A percentile compares a stretch with the other conserved stretches of the same genome.
Conservation (phyloP, 2,797 vertebrate genomes). For the Triplophysa yarkandensis region DNA sequence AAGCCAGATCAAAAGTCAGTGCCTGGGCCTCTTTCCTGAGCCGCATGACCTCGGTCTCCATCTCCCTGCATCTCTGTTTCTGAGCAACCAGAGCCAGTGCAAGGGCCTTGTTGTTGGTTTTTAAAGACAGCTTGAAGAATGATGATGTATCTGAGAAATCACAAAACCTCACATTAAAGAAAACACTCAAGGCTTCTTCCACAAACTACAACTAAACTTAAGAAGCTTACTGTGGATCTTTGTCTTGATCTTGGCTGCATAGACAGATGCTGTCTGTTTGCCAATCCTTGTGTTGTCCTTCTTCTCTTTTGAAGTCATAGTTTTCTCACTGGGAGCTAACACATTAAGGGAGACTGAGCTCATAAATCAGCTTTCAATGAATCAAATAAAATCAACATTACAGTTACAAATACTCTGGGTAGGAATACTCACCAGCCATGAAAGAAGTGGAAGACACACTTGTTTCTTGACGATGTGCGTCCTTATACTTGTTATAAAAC, state of each 20-base stretch:
- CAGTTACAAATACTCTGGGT: neutral
- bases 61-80: constrained; percentile 66
- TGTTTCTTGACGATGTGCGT: neutral
- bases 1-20: constrained; percentile 70
- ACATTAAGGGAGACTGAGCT: too few relatives aligned
- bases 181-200: neutral
- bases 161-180: neutral
- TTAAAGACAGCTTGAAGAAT: constrained; percentile 78
- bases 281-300: constrained; percentile 55
- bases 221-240: constrained; percentile 72
- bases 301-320: constrained; percentile 40
- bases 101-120: constrained; percentile 78
- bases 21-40: constrained; percentile 68
- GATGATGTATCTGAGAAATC: constrained; percentile 73
- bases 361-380: neutral
- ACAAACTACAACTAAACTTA: neutral
- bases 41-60: constrained; percentile 64
- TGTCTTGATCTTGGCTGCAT: constrained; percentile 75
- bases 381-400: neutral
- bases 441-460: neutral
- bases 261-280: constrained; percentile 57
- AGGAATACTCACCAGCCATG: constrained; percentile 13
- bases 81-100: constrained; percentile 70
- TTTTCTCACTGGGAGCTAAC: constrained; percentile 11
- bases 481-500: constrained; percentile 25